phyloP scores from a whole-genome alignment of 2,888 invertebrate species.

The Vesta saturnalis region DNA sequence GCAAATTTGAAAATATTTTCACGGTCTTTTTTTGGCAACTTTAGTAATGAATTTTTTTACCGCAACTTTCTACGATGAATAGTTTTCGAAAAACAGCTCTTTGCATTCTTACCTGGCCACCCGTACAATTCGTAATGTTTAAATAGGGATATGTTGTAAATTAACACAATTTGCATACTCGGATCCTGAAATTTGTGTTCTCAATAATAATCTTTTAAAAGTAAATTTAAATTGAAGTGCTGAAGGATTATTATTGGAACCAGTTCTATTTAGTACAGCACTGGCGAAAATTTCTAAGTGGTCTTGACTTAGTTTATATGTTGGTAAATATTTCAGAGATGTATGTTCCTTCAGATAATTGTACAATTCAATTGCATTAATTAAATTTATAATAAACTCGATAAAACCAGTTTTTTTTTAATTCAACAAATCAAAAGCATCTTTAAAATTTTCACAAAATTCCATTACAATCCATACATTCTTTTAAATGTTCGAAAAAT shows the following conservation, averaged over 20 bases:
- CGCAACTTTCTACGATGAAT: neutral
- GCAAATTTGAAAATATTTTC: too few relatives aligned
- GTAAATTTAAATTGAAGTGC: too few relatives aligned
- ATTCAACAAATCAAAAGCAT: too few relatives aligned
- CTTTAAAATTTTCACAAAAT: too few relatives aligned
- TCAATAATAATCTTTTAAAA: too few relatives aligned
- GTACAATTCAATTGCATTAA: neutral
- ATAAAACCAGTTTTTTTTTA: neutral
- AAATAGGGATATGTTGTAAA: neutral
- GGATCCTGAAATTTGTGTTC: neutral
- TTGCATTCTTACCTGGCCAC: neutral
- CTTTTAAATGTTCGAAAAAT: neutral
- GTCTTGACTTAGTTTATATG: neutral
- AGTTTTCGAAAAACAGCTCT: too few relatives aligned
- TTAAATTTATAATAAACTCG: neutral
- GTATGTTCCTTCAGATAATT: neutral
- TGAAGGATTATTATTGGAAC: too few relatives aligned
- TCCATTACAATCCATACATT: constrained; percentile 4
- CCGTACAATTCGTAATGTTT: neutral
- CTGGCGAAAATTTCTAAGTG: neutral
- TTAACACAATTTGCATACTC: neutral
- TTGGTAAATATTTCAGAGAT: neutral
- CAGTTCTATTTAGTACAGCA: neutral
- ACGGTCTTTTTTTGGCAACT: too few relatives aligned
- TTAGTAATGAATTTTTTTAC: too few relatives aligned